Base-by-base conservation (phyloP, 2,888 invertebrate species). In the Lathronympha strigana region DNA sequence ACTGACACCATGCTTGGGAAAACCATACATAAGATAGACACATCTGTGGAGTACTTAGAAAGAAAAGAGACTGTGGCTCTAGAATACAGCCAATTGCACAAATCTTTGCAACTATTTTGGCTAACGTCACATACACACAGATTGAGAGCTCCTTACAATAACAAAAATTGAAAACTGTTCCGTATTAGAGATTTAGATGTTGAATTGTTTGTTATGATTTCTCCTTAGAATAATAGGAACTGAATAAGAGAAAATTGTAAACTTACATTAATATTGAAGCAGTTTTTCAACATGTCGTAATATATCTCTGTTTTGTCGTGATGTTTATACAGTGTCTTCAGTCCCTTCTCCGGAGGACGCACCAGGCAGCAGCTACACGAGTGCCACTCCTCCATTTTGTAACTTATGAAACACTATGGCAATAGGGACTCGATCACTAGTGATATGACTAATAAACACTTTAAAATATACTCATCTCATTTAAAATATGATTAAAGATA, bases 221-320 rank as follows among this genome's bases (percentile, higher is more conserved):
- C n/a, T n/a, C n/a, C n/a, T n/a, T n/a, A 6, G n/a, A 36, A n/a
- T n/a, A 36, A 15, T 5, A 33, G 36, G 15, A 4, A n/a, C 13
- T n/a, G n/a, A 15, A 36, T 36, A 2, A 21, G 4, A 9, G 5
- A 45, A 23, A 11, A 11, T 15, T 1, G 2, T n/a, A 21, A 71
- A 75, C 71, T 84, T 86, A 90, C 90, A 69, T 86, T 77, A 67
- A 90, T 86, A 76, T 88, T 85, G 68, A 89, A 90, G 79, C 90
- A 90, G 72, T 90, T 87, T 70, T 85, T 88, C 23, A 90, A 67
- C 86, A 90, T 87, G 69, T 88, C 87, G 31, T 79, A 80, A 67
- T 86, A 90, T 49, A 88, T 72, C 81, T 90, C 90, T 0, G 80
- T 72, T 68, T 82, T 81, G 15, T 81, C 87, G 1, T 84, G 74